Percentiles rank a stretch among this genome's conserved stretches.
Conservation (phyloP, 1,140 invertebrate species). For the Sitophilus oryzae region DNA sequence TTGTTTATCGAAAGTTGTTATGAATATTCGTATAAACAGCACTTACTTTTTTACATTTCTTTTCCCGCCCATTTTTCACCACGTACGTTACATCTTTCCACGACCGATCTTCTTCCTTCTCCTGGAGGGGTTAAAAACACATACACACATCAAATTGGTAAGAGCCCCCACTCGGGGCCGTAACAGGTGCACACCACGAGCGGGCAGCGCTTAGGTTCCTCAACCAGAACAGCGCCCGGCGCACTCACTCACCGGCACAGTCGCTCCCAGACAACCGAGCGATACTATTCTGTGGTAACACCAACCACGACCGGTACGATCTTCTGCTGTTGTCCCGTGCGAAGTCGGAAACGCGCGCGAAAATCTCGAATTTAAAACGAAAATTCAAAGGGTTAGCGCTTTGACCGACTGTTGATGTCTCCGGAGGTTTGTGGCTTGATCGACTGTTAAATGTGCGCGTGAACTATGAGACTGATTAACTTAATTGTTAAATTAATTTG, state of each 20-base stretch:
- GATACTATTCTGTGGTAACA: conserved; percentile 21
- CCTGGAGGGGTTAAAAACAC: conserved; percentile 38
- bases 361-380: background rate
- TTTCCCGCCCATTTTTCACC: background rate
- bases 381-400: conserved; percentile 14
- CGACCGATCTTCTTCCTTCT: conserved; percentile 19
- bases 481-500: too few species aligned
- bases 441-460: too few species aligned
- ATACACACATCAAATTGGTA: conserved; percentile 12
- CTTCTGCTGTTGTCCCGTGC: background rate
- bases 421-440: conserved; percentile 9
- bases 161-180: conserved; percentile 35
- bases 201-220: conserved; percentile 42
- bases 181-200: too few species aligned
- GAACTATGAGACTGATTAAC: too few species aligned
- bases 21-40: too few species aligned
- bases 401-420: conserved; percentile 24
- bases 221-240: conserved; percentile 43
- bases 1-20: too few species aligned
- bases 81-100: background rate
- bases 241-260: conserved; percentile 46
- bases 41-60: too few species aligned
- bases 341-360: background rate
- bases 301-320: background rate
- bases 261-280: conserved; percentile 25